A percentile compares a stretch with the other conserved stretches of the same genome.
These are phyloP conservation scores for Natrix natrix DNA, from an alignment of 2,797 vertebrate genomes.

Conservation along the genomic window DNA sequence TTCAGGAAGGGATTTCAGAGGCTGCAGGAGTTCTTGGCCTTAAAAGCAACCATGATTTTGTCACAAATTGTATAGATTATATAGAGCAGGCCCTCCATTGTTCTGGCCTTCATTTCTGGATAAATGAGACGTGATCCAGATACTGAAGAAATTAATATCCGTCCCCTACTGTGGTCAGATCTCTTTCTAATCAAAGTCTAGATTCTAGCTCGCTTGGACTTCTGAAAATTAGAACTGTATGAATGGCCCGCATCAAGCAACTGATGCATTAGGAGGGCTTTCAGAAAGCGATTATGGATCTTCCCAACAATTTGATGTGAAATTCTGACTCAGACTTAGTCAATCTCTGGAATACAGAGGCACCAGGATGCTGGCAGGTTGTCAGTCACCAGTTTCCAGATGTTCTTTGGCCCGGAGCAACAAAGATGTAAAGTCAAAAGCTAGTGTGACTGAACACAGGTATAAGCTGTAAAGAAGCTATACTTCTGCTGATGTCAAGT, in stretches of 20 bases:
- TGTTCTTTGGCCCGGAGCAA: neutral
- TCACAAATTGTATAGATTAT: neutral
- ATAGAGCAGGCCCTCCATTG: neutral
- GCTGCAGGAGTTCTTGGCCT: neutral
- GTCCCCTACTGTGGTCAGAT: neutral
- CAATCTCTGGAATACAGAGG: neutral
- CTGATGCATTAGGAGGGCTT: neutral
- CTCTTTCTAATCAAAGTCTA: neutral
- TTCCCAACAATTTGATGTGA: neutral
- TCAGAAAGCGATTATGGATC: neutral
- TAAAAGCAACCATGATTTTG: neutral
- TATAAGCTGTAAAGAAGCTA: neutral
- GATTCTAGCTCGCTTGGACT: neutral
- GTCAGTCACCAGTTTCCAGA: neutral
- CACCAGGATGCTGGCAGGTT: neutral
- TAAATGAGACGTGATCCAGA: neutral
- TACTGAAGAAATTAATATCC: neutral
- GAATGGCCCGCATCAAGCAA: neutral
- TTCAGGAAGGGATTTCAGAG: neutral
- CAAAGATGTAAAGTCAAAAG: neutral
- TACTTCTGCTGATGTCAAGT: neutral
- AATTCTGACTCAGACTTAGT: neutral
- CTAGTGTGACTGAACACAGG: neutral
- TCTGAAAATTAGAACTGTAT: neutral
- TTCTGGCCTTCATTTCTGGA: neutral